Conservation (phyloP, 2,113 vertebrate genomes). For the Caracal caracal region DNA sequence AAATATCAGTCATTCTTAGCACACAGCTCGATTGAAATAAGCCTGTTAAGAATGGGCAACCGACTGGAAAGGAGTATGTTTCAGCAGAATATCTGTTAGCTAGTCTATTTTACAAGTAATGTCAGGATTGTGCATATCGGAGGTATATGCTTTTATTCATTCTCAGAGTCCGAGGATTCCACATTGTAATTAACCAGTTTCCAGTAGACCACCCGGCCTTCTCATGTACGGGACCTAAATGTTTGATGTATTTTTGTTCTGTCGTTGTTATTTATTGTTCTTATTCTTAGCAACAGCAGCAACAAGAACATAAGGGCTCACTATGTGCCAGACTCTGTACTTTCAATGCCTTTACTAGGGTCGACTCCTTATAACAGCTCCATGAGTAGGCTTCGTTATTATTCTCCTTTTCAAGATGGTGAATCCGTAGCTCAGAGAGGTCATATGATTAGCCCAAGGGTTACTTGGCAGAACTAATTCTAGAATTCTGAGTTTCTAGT, state of each 20-base stretch:
- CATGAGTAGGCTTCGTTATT: neutral
- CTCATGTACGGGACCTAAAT: neutral
- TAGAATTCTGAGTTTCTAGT: conserved; percentile 35
- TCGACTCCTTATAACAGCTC: neutral
- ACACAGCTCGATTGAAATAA: conserved; percentile 58
- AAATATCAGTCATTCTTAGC: conserved; percentile 55
- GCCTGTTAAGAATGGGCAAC: conserved; percentile 56
- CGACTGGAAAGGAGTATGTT: conserved; percentile 49
- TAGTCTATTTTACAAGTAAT: conserved; percentile 61
- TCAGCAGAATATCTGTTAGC: conserved; percentile 54
- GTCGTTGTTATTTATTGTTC: neutral
- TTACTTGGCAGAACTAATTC: neutral
- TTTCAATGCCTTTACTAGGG: neutral
- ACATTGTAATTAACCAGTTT: conserved; percentile 49
- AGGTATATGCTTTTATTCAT: conserved; percentile 41
- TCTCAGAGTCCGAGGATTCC: conserved; percentile 25
- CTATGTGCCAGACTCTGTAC: neutral
- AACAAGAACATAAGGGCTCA: neutral
- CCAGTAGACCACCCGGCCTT: neutral
- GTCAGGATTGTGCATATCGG: conserved; percentile 34
- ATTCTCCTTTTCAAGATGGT: neutral
- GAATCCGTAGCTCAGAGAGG: neutral
- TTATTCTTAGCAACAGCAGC: neutral
- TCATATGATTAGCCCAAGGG: neutral
- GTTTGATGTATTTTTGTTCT: neutral